phyloP scores from a whole-genome alignment of 2,888 invertebrate genomes.

The Galeopsomyia nigrocyanea region DNA sequence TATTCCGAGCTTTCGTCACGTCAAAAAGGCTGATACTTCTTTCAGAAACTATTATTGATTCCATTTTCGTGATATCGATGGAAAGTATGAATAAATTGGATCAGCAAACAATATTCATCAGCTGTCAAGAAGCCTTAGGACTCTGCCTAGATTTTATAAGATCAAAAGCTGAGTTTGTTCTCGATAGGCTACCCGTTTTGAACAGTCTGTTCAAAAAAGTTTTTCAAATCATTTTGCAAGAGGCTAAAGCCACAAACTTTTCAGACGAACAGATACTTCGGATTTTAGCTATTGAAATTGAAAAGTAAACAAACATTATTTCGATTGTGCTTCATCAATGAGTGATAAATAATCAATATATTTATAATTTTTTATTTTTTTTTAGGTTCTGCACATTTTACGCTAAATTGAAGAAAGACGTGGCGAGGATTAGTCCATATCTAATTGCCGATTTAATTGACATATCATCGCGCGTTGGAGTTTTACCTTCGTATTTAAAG shows the following conservation, averaged over 20 bases:
- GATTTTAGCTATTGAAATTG: constrained; percentile 57
- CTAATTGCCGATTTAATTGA: constrained; percentile 61
- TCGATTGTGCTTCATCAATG: constrained; percentile 18
- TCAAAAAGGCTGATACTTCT: constrained; percentile 47
- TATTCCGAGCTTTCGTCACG: constrained; percentile 29
- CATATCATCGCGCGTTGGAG: constrained; percentile 54
- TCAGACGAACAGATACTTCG: constrained; percentile 51
- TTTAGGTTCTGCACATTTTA: constrained; percentile 41
- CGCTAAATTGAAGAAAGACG: constrained; percentile 60
- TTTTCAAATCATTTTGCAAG: constrained; percentile 52
- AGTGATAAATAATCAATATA: constrained; percentile 10
- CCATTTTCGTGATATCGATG: constrained; percentile 52
- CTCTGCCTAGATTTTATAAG: constrained; percentile 57
- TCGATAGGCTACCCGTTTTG: constrained; percentile 57
- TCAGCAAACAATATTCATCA: constrained; percentile 35
- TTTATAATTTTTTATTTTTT: constrained; percentile 29
- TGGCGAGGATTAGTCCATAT: constrained; percentile 59
- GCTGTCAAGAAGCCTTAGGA: constrained; percentile 55
- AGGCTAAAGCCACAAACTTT: constrained; percentile 51
- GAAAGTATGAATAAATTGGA: constrained; percentile 49
- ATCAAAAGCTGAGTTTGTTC: constrained; percentile 53
- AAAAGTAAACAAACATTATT: constrained; percentile 57
- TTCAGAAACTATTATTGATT: constrained; percentile 54
- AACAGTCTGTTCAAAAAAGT: constrained; percentile 56
- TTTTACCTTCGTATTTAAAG: constrained; percentile 57